phyloP scores from a whole-genome alignment of 1,140 invertebrate genomes.

The Limonius californicus region DNA sequence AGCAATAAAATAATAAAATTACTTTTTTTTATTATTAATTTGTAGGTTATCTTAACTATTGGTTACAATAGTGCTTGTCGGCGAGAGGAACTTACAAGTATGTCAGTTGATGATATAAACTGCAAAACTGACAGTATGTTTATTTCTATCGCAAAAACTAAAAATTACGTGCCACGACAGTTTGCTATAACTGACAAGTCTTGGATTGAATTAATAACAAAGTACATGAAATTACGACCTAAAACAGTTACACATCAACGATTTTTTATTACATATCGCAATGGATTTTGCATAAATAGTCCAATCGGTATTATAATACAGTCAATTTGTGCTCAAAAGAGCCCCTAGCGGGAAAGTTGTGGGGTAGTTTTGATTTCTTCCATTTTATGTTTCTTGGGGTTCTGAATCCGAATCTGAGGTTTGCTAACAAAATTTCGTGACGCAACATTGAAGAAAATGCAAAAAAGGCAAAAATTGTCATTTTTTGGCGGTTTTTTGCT shows the following conservation, averaged over 20 bases:
- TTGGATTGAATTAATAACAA: constrained; percentile 26
- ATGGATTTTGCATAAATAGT: constrained; percentile 25
- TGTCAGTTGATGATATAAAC: constrained; percentile 23
- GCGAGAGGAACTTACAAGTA: constrained; percentile 19
- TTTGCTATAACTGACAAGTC: constrained; percentile 22
- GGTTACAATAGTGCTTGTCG: constrained; percentile 26
- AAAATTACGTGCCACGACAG: constrained; percentile 18
- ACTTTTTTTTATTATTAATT: too few species aligned
- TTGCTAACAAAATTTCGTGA: too few species aligned
- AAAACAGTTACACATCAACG: background rate
- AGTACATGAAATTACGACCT: constrained; percentile 27
- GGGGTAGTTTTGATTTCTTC: too few species aligned
- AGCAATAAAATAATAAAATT: background rate
- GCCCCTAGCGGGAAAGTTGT: too few species aligned
- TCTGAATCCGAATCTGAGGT: too few species aligned
- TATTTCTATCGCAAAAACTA: constrained; percentile 18
- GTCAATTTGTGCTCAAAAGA: too few species aligned
- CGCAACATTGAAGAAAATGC: too few species aligned
- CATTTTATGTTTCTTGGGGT: too few species aligned
- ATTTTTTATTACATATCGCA: constrained; percentile 26
- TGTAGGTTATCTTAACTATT: constrained; percentile 23
- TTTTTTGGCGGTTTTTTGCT: too few species aligned
- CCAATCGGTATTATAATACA: too few species aligned
- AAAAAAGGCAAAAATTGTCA: too few species aligned
- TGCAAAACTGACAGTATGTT: constrained; percentile 18